phyloP scores from a whole-genome alignment of 2,113 vertebrate species.

The Saccopteryx bilineata region DNA sequence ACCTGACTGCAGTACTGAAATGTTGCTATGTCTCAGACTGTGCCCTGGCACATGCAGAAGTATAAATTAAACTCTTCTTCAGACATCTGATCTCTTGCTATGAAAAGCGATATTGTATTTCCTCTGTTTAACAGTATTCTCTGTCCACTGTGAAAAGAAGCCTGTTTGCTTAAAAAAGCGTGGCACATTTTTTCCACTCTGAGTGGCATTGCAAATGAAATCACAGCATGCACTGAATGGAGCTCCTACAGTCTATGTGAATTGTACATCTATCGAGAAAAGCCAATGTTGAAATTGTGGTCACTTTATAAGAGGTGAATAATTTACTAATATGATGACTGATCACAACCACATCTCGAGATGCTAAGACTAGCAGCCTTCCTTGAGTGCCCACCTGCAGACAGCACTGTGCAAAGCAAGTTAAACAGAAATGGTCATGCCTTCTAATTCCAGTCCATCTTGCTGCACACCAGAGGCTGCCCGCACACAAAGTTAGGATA shows the following conservation, averaged over 20 bases:
- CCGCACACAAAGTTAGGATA: constrained; percentile 7
- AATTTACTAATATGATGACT: constrained; percentile 65
- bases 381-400: constrained; percentile 53
- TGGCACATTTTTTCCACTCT: constrained; percentile 84
- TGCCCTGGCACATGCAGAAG: constrained; percentile 86
- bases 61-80: constrained; percentile 90
- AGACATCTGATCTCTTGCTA: constrained; percentile 89
- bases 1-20: constrained; percentile 86
- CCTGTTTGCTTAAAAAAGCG: constrained; percentile 85
- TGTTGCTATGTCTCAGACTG: constrained; percentile 86
- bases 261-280: constrained; percentile 79
- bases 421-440: constrained; percentile 26
- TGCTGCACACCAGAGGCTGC: background rate
- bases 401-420: constrained; percentile 4
- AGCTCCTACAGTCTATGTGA: constrained; percentile 71
- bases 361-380: constrained; percentile 13
- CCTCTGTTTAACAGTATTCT: constrained; percentile 88
- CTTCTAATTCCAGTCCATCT: constrained; percentile 28
- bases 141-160: constrained; percentile 88
- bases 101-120: constrained; percentile 90
- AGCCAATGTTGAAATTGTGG: constrained; percentile 74
- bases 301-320: constrained; percentile 52
- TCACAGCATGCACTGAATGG: constrained; percentile 75
- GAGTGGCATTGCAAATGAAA: constrained; percentile 86
- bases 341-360: constrained; percentile 59